These are phyloP conservation scores for Drosophila ercepeae DNA, from an alignment of 1,140 invertebrate species.

Conservation along the genomic window DNA sequence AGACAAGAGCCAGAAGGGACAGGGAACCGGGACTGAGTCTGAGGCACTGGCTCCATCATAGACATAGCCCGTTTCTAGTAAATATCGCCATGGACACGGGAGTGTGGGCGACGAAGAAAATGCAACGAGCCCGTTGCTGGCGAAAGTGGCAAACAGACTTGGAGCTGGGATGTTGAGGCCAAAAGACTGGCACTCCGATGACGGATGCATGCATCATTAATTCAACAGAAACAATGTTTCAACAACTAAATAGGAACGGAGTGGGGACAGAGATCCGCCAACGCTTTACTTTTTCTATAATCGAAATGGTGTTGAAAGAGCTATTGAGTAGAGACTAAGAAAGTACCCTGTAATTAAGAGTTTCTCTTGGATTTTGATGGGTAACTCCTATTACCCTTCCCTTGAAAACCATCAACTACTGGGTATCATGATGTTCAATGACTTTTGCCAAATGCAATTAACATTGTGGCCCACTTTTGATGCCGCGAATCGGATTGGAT, in stretches of 20 bases:
- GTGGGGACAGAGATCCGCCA: slow-evolving; percentile 28
- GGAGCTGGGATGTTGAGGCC: background rate
- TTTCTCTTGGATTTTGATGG: too few relatives aligned
- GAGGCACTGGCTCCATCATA: slow-evolving; percentile 21
- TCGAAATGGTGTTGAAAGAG: slow-evolving; percentile 29
- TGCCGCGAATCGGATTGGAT: background rate
- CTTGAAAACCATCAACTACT: background rate
- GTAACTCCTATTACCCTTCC: background rate
- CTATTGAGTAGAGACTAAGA: background rate
- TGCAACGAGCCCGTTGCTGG: slow-evolving; percentile 30
- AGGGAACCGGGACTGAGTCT: background rate
- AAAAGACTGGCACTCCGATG: slow-evolving; percentile 60
- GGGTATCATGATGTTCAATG: slow-evolving; percentile 13
- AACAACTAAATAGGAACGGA: slow-evolving; percentile 44
- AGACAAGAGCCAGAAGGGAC: background rate
- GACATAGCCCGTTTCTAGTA: slow-evolving; percentile 9
- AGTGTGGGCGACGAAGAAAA: slow-evolving; percentile 44
- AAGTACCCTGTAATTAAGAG: background rate
- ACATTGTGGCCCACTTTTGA: slow-evolving; percentile 32
- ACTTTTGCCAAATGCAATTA: slow-evolving; percentile 42
- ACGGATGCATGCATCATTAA: slow-evolving; percentile 82
- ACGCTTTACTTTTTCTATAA: slow-evolving; percentile 47
- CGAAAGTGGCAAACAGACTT: slow-evolving; percentile 57
- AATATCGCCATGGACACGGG: slow-evolving; percentile 15
- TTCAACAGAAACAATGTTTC: slow-evolving; percentile 66